Evolutionary conservation across 2,113 vertebrate species (phyloP).

Genomic region (Peromyscus californicus): DNA sequence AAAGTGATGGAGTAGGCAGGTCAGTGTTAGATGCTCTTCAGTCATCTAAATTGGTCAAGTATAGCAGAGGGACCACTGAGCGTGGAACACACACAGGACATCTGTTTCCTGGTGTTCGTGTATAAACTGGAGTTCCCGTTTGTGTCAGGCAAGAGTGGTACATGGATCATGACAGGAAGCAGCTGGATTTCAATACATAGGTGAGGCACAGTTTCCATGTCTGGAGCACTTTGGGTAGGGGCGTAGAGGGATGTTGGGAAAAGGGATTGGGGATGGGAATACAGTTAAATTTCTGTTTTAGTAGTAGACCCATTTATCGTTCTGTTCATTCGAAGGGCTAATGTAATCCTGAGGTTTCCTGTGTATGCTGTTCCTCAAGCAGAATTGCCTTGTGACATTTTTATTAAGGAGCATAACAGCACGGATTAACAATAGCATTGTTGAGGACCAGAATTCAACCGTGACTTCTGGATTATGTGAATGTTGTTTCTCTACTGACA

Average conservation of each 20-base stretch:
- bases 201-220: conserved; percentile 54
- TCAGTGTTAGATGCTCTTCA: background rate
- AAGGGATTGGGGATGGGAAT: background rate
- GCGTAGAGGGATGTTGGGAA: background rate
- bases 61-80: background rate
- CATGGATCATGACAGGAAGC: background rate
- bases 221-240: background rate
- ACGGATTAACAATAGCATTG: conserved; percentile 62
- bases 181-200: conserved; percentile 9
- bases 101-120: background rate
- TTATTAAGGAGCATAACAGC: conserved; percentile 67
- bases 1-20: background rate
- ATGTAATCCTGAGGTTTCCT: conserved; percentile 47
- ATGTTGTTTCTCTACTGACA: conserved; percentile 67
- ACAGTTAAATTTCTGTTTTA: conserved; percentile 56
- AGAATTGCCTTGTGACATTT: background rate
- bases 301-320: conserved; percentile 26
- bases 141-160: background rate
- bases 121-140: background rate
- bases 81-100: conserved; percentile 12
- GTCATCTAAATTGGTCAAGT: conserved; percentile 55
- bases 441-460: conserved; percentile 68
- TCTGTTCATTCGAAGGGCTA: conserved; percentile 37
- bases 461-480: conserved; percentile 71
- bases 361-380: conserved; percentile 4